A percentile compares a stretch with the other conserved stretches of the same genome.
Conservation (phyloP, 2,113 vertebrate species). For the Callocephalon fimbriatum region DNA sequence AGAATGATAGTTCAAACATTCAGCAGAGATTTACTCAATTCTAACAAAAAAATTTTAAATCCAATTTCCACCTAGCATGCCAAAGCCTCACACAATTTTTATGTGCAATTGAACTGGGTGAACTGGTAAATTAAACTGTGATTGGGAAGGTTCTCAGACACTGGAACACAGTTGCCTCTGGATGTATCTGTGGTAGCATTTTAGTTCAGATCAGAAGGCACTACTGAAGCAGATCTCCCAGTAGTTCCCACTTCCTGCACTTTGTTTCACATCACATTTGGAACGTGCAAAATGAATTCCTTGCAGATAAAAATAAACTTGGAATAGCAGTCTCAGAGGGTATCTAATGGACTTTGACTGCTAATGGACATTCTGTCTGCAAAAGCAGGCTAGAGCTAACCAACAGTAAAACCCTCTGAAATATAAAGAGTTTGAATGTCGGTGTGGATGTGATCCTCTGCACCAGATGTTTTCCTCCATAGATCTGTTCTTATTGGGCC, state of each 20-base stretch:
- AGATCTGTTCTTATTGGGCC: not conserved
- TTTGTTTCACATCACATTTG: slow-evolving; percentile 40
- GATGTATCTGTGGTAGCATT: not conserved
- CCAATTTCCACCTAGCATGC: slow-evolving; percentile 2
- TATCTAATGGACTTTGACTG: slow-evolving; percentile 21
- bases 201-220: not conserved
- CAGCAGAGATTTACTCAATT: slow-evolving; percentile 14
- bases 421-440: not conserved
- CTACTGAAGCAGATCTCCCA: slow-evolving; percentile 2
- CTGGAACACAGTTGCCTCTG: not conserved
- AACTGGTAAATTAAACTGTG: slow-evolving; percentile 34
- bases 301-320: slow-evolving; percentile 63
- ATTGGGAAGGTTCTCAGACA: not conserved
- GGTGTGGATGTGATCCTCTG: not conserved
- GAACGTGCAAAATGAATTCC: slow-evolving; percentile 48
- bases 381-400: not conserved
- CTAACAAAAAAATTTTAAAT: slow-evolving; percentile 45
- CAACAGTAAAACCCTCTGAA: not conserved
- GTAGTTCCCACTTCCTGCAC: slow-evolving; percentile 10
- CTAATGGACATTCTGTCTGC: slow-evolving; percentile 3
- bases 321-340: not conserved
- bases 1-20: slow-evolving; percentile 31
- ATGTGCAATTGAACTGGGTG: slow-evolving; percentile 14
- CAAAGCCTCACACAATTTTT: slow-evolving; percentile 2
- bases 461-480: not conserved